phyloP scores from a whole-genome alignment of 1,140 invertebrate species.

The Araneus ventricosus region DNA sequence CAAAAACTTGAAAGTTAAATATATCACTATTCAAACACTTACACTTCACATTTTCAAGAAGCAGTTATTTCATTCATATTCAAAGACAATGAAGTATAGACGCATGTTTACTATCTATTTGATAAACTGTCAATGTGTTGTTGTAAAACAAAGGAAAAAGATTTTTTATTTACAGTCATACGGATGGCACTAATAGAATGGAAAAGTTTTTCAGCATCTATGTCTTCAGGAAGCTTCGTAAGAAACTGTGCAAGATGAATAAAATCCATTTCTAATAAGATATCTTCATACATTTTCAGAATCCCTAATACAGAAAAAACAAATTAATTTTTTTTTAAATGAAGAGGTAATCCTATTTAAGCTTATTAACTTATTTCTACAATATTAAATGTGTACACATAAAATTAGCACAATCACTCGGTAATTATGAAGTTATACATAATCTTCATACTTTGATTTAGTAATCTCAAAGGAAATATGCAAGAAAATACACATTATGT shows the following conservation, averaged over 20 bases:
- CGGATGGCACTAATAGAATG: constrained; percentile 86
- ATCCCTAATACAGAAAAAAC: constrained; percentile 83
- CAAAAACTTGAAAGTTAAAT: not conserved
- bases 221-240: constrained; percentile 89
- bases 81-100: not conserved
- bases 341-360: too few species aligned
- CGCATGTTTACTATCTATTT: constrained; percentile 20
- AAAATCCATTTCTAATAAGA: constrained; percentile 90
- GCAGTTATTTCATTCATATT: constrained; percentile 4
- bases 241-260: constrained; percentile 92
- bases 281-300: constrained; percentile 89
- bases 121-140: constrained; percentile 55
- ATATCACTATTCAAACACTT: constrained; percentile 19
- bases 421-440: too few species aligned
- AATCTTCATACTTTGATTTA: too few species aligned
- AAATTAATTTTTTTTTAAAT: too few species aligned
- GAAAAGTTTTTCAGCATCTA: constrained; percentile 87
- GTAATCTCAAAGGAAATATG: too few species aligned
- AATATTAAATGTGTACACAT: too few species aligned
- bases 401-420: too few species aligned
- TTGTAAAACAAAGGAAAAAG: constrained; percentile 85
- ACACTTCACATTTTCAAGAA: not conserved
- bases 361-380: too few species aligned
- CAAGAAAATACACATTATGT: too few species aligned
- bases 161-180: constrained; percentile 84